These are phyloP conservation scores for Cyprinodon brontotheroides DNA, from an alignment of 2,113 vertebrate genomes.

Conservation along the genomic window DNA sequence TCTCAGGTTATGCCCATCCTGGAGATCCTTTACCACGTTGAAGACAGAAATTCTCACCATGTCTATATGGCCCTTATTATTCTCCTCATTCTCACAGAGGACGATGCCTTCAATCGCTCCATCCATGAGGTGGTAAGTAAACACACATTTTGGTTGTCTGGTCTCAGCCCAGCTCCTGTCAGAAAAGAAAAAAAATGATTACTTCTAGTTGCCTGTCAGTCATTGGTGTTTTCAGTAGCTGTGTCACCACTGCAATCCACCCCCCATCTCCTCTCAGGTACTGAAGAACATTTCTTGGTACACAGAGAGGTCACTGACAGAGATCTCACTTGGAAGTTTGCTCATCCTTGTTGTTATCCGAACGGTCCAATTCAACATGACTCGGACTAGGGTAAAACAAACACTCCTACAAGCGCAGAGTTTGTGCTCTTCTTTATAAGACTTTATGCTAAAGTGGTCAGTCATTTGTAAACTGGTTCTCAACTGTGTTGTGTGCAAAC, in stretches of 20 bases:
- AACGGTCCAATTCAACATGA: slow-evolving; percentile 99
- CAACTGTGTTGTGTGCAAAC: slow-evolving; percentile 9
- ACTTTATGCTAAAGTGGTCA: neutral
- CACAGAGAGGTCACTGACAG: slow-evolving; percentile 92
- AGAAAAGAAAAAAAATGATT: neutral
- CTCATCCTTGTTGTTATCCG: slow-evolving; percentile 97
- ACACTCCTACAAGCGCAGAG: neutral
- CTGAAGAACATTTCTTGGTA: slow-evolving; percentile 97
- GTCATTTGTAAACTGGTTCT: neutral
- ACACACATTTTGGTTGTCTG: neutral
- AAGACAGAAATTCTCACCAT: slow-evolving; percentile 97
- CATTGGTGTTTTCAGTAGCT: neutral
- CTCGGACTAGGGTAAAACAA: slow-evolving; percentile 91
- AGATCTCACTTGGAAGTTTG: slow-evolving; percentile 96
- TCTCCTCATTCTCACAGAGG: slow-evolving; percentile 95
- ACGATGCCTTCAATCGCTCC: slow-evolving; percentile 95
- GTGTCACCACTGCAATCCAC: neutral
- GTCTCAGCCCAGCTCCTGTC: neutral
- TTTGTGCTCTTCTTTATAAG: neutral
- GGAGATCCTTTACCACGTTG: slow-evolving; percentile 96
- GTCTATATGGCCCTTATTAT: slow-evolving; percentile 99
- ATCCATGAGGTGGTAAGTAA: slow-evolving; percentile 96
- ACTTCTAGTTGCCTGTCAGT: neutral
- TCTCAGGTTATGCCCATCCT: slow-evolving; percentile 94
- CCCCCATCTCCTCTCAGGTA: slow-evolving; percentile 74